Evolutionary conservation across 2,888 invertebrate species (phyloP), one percentile per base, ranked within the genome.

Genomic region (Idaea biselata): DNA sequence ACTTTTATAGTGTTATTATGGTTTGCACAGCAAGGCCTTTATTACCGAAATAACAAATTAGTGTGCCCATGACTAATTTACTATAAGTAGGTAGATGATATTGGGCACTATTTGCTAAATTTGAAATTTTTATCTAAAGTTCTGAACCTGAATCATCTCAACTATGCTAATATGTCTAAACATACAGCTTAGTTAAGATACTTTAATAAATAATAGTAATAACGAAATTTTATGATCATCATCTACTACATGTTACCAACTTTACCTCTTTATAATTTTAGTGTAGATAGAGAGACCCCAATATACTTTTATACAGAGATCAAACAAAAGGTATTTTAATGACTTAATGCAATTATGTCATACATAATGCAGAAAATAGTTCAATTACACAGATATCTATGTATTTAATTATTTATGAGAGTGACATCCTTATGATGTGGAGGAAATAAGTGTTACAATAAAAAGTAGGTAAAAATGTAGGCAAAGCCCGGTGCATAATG

Each of bases 1-100:
- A 56, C 55, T 32, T 17, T 31, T n/a, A 58, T 58, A 44, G 17
- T 58, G 17, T 44, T 44, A 11, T 32, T 58, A 33, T 44, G n/a
- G 44, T 58, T 16, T 32, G 44, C n/a, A n/a, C n/a, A n/a, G n/a
- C 17, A 44, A 58, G 44, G 11, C 44, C 44, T 44, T 44, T 44
- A 44, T 44, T 44, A 8, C 44, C 44, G 44, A 44, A n/a, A 44
- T 44, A 14, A 5, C 25, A 25, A 25, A 7, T 14, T 44, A 8
- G 44, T 44, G 11, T 14, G 44, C 14, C 44, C 11, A 44, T 44
- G 44, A 44, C 11, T 44, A 44, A 44, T 44, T 44, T 44, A 44
- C 14, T 44, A 25, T 44, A 14, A 14, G 44, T 8, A n/a, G n/a
- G n/a, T n/a, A 8, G 44, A 44, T 8, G 14, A 44, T 14, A 44